phyloP scores from a whole-genome alignment of 2,113 vertebrate species.

The Puntigrus tetrazona region DNA sequence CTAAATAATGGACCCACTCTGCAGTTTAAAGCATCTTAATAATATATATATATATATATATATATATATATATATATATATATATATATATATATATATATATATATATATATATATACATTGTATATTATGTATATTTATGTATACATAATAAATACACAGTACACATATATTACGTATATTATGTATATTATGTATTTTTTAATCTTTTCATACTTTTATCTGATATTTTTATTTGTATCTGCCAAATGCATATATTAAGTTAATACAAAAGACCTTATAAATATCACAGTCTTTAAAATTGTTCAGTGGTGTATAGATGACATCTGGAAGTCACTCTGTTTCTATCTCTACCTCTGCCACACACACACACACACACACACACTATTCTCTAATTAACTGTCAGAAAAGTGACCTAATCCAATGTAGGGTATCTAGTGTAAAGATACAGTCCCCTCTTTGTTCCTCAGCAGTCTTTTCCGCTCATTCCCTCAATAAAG shows the following conservation, averaged over 20 bases:
- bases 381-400: background rate
- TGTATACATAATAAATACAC: no score
- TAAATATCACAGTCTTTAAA: background rate
- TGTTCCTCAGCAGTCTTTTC: slow-evolving; percentile 12
- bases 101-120: no score
- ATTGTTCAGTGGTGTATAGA: background rate
- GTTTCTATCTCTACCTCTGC: background rate
- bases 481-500: background rate
- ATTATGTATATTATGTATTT: no score
- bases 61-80: no score
- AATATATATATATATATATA: no score
- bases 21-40: background rate
- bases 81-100: no score
- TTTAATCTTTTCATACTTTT: no score
- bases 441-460: slow-evolving; percentile 10
- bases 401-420: slow-evolving; percentile 26
- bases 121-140: no score
- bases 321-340: background rate
- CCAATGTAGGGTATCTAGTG: background rate
- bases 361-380: background rate
- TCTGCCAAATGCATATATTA: background rate
- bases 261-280: background rate
- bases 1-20: background rate
- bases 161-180: no score
- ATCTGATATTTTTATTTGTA: no score